A percentile compares a stretch with the other conserved stretches of the same genome.
These are phyloP conservation scores for Junonia oenone DNA, from an alignment of 2,888 invertebrate genomes.

Conservation along the genomic window DNA sequence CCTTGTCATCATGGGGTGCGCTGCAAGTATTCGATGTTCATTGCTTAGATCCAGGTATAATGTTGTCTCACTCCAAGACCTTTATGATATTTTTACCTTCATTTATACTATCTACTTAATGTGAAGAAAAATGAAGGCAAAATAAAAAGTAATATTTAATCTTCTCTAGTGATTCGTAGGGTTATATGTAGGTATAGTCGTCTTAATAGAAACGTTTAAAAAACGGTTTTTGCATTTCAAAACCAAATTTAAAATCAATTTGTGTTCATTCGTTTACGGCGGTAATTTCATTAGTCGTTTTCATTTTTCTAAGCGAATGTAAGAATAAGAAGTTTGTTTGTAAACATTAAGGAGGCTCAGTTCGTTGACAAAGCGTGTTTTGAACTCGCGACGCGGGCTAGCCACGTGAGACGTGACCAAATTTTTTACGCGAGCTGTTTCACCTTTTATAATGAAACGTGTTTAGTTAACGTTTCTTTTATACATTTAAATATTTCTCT, in stretches of 20 bases:
- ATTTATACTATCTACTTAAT: too few species aligned
- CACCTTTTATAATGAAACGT: conserved; percentile 6
- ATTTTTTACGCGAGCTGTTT: conserved; percentile 7
- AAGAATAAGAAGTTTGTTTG: conserved; percentile 47
- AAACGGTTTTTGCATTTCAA: too few species aligned
- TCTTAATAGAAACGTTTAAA: too few species aligned
- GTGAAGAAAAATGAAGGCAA: too few species aligned
- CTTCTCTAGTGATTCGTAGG: too few species aligned
- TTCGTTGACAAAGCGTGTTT: conserved; percentile 59
- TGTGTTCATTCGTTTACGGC: conserved; percentile 28
- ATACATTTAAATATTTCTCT: too few species aligned
- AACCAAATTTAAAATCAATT: conserved; percentile 1
- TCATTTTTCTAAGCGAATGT: conserved; percentile 41
- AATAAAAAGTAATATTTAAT: too few species aligned
- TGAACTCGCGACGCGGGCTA: conserved; percentile 40
- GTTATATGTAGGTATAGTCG: too few species aligned
- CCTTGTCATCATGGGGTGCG: conserved; percentile 71
- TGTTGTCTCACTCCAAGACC: conserved; percentile 41
- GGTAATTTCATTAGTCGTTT: conserved; percentile 38
- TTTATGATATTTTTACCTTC: too few species aligned
- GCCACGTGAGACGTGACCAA: conserved; percentile 45
- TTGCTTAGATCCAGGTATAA: conserved; percentile 32
- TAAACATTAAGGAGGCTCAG: conserved; percentile 44
- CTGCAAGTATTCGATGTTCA: conserved; percentile 41
- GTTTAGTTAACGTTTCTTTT: not conserved